Base-by-base conservation (phyloP, 2,797 vertebrate species). In the Rhadinocentrus ornatus region DNA sequence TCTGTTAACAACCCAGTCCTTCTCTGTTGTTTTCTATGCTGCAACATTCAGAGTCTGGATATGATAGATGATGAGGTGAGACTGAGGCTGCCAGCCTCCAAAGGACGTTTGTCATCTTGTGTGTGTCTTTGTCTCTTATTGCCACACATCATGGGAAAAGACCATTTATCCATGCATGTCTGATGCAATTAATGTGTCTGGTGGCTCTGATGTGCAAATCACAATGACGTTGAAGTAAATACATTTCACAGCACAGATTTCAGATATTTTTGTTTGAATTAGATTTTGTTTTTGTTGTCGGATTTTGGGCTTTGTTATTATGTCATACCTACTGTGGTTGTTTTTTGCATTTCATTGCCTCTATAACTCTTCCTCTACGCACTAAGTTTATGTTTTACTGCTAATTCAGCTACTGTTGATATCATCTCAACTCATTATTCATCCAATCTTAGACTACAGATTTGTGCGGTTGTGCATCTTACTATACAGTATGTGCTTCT, bases 31-130 rank as follows among this genome's bases (percentile, higher is more conserved):
- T 80, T 81, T 77, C 69, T 76, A 63, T 81, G 90, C 92, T 91
- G 90, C 87, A 79, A 78, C 89, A 54, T 85, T 92, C 93, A 99
- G 98, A 99, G 97, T 94, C 94, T 98, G 97, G 97, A 99, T 93
- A 98, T 98, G 95, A 96, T 98, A 94, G 97, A 99, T 88, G 97
- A 99, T 74, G 96, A 99, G 97, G 97, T 99, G 95, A 99, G 97
- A 93, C 77, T 18, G 39, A 60, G 58, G 78, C 80, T 78, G 46
- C 6, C 1, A 11, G 52, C 60, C 69, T 62, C 26, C 37, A 35
- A n/a, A 83, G 71, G 66, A 77, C 31, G 3, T 87, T 60, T 82
- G 75, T 84, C 77, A 56, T 64, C 26, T 29, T 62, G 52, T 56
- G 57, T 67, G 52, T 6, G 20, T 4, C 71, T 20, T 20, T 71